These are phyloP conservation scores for Megalopta genalis DNA, from an alignment of 1,140 invertebrate species.

Conservation along the genomic window DNA sequence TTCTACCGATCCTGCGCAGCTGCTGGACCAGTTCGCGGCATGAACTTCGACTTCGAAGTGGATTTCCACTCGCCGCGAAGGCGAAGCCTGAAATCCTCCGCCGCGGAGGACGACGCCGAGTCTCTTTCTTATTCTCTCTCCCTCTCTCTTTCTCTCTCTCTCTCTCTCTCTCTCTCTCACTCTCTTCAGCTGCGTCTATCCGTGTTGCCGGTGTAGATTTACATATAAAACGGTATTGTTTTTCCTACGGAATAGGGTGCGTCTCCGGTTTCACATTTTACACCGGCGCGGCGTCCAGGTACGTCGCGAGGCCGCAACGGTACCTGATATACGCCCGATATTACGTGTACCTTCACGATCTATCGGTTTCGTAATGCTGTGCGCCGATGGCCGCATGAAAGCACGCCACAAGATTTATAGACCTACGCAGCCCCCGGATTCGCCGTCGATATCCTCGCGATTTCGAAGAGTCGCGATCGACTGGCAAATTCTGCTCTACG, in stretches of 20 bases:
- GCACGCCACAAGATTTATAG: neutral
- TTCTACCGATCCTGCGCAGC: constrained; percentile 15
- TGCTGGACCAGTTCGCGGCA: neutral
- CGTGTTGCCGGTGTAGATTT: constrained; percentile 41
- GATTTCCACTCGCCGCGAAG: neutral
- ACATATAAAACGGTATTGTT: constrained; percentile 61
- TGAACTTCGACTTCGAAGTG: constrained; percentile 34
- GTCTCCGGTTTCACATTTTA: constrained; percentile 51
- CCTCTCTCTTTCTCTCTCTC: no score
- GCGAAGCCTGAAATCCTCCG: neutral
- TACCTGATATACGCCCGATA: constrained; percentile 46
- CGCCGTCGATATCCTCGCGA: neutral
- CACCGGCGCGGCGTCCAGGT: constrained; percentile 22
- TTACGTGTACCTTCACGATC: constrained; percentile 32
- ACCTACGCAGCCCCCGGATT: neutral
- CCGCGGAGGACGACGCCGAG: constrained; percentile 25
- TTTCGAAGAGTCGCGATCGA: neutral
- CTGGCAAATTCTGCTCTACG: neutral
- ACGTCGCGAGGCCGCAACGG: constrained; percentile 48
- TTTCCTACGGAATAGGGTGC: constrained; percentile 47
- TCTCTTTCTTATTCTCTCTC: neutral
- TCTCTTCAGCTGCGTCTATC: neutral
- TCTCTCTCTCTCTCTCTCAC: no score
- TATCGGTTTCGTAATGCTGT: constrained; percentile 38
- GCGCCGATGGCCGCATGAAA: constrained; percentile 28